phyloP scores from a whole-genome alignment of 2,113 vertebrate species.

The Smithornis capensis region DNA sequence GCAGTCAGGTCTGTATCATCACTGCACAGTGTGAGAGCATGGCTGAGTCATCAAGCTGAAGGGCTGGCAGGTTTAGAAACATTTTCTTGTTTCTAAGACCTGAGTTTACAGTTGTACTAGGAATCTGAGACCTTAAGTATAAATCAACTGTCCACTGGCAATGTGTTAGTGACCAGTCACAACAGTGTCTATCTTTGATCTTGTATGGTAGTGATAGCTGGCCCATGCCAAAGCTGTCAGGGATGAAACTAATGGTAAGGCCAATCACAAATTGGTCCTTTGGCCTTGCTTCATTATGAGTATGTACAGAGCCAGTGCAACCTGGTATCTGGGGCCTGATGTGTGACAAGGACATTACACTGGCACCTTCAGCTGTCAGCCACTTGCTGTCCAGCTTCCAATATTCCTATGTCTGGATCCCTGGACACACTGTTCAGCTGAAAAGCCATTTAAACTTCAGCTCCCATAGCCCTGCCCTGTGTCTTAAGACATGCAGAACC shows the following conservation, averaged over 20 bases:
- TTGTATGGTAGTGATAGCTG: neutral
- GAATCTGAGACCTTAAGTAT: neutral
- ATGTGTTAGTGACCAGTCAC: neutral
- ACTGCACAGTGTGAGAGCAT: neutral
- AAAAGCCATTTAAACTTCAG: neutral
- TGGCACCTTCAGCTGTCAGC: neutral
- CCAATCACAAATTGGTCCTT: neutral
- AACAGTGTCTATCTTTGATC: neutral
- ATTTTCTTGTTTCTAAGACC: neutral
- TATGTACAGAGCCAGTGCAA: neutral
- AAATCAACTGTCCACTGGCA: neutral
- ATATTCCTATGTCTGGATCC: neutral
- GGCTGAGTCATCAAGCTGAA: neutral
- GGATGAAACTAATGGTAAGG: neutral
- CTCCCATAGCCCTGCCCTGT: neutral
- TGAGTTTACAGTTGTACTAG: neutral
- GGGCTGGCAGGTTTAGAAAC: neutral
- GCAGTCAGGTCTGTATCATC: neutral
- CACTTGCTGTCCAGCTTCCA: neutral
- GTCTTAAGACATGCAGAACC: neutral
- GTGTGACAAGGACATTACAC: neutral
- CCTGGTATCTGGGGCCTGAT: neutral
- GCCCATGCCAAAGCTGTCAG: neutral
- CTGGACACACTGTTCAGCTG: neutral
- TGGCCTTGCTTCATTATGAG: neutral